Evolutionary conservation across 2,113 vertebrate species (phyloP).

Genomic region (Sakesphorus luctuosus): DNA sequence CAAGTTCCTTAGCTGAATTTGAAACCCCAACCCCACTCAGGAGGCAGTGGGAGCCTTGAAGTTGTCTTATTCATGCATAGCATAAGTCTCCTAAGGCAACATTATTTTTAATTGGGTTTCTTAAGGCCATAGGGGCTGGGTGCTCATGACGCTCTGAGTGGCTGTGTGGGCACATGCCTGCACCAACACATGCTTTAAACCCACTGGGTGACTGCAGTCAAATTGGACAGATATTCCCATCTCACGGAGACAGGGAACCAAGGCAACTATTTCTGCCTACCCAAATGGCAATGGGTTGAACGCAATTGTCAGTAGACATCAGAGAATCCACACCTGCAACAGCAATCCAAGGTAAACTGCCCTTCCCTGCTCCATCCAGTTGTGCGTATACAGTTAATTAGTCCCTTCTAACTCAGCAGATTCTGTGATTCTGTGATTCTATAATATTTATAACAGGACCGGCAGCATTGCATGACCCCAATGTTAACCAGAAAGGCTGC

Average conservation of each 20-base stretch:
- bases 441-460: not conserved
- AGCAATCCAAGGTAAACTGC: not conserved
- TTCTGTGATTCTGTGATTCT: not conserved
- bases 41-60: not conserved
- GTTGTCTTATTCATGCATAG: fast-evolving
- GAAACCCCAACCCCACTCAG: not conserved
- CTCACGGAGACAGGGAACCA: not conserved
- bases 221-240: not conserved
- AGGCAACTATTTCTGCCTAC: not conserved
- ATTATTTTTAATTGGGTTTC: not conserved
- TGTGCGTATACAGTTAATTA: not conserved
- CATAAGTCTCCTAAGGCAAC: not conserved
- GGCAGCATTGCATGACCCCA: not conserved
- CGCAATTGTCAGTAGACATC: not conserved
- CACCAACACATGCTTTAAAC: not conserved
- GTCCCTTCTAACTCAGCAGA: not conserved
- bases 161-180: fast-evolving
- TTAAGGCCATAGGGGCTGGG: not conserved
- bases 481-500: not conserved
- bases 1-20: not conserved
- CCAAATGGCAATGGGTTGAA: fast-evolving
- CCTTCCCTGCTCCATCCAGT: not conserved
- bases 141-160: fast-evolving
- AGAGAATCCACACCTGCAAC: not conserved
- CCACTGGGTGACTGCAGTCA: not conserved